phyloP scores from a whole-genome alignment of 2,113 vertebrate genomes.

The Sisor rabdophorus region DNA sequence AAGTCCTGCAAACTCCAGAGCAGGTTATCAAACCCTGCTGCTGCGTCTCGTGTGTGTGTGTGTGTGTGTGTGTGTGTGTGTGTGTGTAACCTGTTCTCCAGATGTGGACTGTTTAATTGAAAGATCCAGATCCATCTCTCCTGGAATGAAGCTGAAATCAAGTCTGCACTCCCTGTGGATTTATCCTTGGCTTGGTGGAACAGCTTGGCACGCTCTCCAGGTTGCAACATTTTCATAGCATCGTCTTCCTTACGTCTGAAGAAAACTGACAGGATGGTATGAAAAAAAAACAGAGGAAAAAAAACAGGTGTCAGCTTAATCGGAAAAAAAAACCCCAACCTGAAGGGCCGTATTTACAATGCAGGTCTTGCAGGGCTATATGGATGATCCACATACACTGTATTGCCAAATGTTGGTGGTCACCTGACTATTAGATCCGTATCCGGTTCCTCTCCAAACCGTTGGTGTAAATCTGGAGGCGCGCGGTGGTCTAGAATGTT shows the following conservation, averaged over 20 bases:
- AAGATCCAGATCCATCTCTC: constrained; percentile 20
- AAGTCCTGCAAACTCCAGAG: neutral
- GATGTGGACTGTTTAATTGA: constrained; percentile 29
- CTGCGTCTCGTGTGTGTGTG: neutral
- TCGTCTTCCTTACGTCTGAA: neutral
- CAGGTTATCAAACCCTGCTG: neutral
- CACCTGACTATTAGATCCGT: too few species aligned
- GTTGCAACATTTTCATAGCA: neutral
- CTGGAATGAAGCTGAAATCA: constrained; percentile 3
- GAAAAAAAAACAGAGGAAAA: neutral
- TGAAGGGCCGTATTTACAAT: neutral
- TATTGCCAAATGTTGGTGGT: too few species aligned
- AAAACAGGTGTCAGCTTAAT: neutral
- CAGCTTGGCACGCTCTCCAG: neutral
- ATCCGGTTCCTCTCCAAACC: too few species aligned
- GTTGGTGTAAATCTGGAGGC: too few species aligned
- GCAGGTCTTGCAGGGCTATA: too few species aligned
- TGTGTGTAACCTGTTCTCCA: constrained; percentile 31
- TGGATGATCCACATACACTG: too few species aligned
- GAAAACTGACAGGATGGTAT: neutral
- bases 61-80: constrained; percentile 5
- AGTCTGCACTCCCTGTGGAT: constrained; percentile 4
- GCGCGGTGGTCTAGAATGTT: too few species aligned
- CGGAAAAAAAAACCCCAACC: neutral
- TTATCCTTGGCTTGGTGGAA: neutral